A percentile compares a stretch with the other conserved stretches of the same genome.
Evolutionary conservation across 1,140 invertebrate species (phyloP).

Genomic region (Daktulosphaira vitifoliae): DNA sequence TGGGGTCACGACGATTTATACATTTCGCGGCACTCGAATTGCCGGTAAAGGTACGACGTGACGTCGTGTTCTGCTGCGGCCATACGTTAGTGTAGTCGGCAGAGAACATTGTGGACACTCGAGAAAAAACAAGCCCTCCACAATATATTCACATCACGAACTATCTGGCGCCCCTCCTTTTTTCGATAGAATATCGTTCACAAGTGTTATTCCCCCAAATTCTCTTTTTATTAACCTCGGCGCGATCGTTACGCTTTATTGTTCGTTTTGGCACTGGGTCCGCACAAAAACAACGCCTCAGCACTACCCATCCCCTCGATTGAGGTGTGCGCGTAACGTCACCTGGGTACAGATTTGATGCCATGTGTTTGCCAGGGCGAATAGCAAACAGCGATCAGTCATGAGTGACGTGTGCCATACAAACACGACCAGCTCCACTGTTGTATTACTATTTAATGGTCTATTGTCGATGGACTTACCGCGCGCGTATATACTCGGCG

Average conservation of each 20-base stretch:
- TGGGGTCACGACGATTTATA: neutral
- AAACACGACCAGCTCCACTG: neutral
- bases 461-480: neutral
- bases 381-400: neutral
- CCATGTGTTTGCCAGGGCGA: neutral
- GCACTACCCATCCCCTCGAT: too few species aligned
- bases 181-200: neutral
- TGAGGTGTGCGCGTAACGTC: neutral
- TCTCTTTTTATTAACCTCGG: neutral
- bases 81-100: neutral
- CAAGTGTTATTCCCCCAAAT: neutral
- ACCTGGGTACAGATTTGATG: constrained; percentile 29
- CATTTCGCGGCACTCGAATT: constrained; percentile 18
- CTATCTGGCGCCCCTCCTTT: constrained; percentile 14
- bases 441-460: constrained; percentile 10
- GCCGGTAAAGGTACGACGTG: neutral
- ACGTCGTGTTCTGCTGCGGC: neutral
- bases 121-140: constrained; percentile 16
- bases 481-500: too few species aligned
- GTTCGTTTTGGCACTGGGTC: neutral
- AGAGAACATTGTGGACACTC: neutral
- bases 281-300: neutral
- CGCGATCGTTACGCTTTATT: constrained; percentile 23
- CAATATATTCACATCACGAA: constrained; percentile 23
- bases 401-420: neutral